Evolutionary conservation across 2,888 invertebrate genomes (phyloP).

Genomic region (Xestia xanthographa): DNA sequence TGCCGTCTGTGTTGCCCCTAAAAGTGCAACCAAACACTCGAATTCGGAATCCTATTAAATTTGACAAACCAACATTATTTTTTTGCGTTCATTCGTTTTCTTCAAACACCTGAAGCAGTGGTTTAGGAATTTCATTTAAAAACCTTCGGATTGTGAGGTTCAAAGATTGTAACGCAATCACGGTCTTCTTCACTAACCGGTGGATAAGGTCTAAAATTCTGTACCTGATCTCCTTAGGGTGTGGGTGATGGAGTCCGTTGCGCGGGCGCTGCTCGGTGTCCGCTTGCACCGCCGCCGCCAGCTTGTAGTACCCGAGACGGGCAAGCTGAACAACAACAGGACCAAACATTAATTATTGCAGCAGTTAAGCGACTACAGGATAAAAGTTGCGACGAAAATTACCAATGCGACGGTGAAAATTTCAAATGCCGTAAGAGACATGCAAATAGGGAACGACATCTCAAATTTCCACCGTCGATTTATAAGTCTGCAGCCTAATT

Average conservation of each 20-base stretch:
- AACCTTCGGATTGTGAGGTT: not conserved
- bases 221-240: conserved; percentile 85
- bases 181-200: not conserved
- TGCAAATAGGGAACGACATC: not conserved
- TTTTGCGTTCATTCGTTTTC: not conserved
- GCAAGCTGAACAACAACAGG: conserved; percentile 86
- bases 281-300: conserved; percentile 87
- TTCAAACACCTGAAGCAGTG: not conserved
- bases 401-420: not conserved
- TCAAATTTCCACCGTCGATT: not conserved
- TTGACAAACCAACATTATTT: not conserved
- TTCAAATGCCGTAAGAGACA: not conserved
- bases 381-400: not conserved
- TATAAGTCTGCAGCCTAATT: not conserved
- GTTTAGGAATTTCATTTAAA: not conserved
- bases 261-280: conserved; percentile 85
- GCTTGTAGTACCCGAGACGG: conserved; percentile 92
- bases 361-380: not conserved
- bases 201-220: conserved; percentile 5
- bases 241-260: conserved; percentile 85
- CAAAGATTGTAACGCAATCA: not conserved
- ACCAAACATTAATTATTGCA: conserved; percentile 1
- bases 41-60: not conserved
- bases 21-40: not conserved
- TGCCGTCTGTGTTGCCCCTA: no score